These are phyloP conservation scores for Epizoanthus scotinus DNA, from an alignment of 92 coral and sea anemone species.

Conservation along the genomic window DNA sequence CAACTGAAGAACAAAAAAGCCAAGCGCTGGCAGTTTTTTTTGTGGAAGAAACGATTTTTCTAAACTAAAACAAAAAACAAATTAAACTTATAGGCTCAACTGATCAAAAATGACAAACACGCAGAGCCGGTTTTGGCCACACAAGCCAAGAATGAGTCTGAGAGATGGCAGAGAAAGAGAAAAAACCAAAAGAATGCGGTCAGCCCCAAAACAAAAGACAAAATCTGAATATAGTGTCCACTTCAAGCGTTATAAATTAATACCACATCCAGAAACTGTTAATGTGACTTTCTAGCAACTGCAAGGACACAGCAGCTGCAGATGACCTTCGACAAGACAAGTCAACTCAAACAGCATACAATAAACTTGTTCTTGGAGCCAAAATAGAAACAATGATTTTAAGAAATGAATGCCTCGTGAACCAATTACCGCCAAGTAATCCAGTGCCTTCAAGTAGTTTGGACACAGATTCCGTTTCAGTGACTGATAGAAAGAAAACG, in stretches of 20 bases:
- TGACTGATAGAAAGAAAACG: constrained; percentile 6
- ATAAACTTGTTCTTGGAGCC: constrained; percentile 15
- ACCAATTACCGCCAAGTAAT: constrained; percentile 13
- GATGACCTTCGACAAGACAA: neutral
- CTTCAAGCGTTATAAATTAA: constrained; percentile 5
- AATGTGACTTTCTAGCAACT: neutral
- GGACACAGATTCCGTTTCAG: neutral
- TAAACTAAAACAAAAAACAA: too few species aligned
- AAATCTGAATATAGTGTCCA: neutral
- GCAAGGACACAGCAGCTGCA: too few species aligned
- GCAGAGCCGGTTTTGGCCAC: constrained; percentile 26
- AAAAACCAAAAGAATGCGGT: constrained; percentile 34
- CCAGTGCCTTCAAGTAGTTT: neutral
- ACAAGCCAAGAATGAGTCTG: constrained; percentile 17
- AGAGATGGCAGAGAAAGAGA: constrained; percentile 15
- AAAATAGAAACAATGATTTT: constrained; percentile 22
- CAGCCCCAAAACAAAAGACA: neutral
- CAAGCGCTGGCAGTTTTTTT: too few species aligned
- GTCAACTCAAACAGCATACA: constrained; percentile 26
- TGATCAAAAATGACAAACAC: too few species aligned
- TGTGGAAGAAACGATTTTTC: too few species aligned
- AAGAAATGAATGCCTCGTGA: neutral
- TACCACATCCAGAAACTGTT: neutral
- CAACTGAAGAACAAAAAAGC: too few species aligned
- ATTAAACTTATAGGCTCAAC: too few species aligned